These are phyloP conservation scores for Xiphorhynchus elegans DNA, from an alignment of 2,113 vertebrate genomes.

Conservation along the genomic window DNA sequence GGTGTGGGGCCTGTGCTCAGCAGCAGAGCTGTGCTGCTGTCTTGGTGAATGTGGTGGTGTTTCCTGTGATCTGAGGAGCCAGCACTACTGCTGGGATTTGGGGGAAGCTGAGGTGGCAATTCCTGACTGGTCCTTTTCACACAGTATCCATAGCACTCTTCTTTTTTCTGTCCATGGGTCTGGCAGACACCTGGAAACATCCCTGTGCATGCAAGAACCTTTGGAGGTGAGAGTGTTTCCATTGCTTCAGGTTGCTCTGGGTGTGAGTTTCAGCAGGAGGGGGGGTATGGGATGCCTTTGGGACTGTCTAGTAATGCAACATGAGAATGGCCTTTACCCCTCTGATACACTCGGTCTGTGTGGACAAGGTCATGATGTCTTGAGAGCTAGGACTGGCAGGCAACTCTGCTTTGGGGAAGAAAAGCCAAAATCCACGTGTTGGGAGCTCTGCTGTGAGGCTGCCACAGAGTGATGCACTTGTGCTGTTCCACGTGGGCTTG, in stretches of 20 bases:
- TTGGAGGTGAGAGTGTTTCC: not conserved
- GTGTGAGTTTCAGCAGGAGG: not conserved
- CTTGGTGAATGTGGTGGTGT: not conserved
- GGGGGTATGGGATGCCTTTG: not conserved
- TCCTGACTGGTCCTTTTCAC: not conserved
- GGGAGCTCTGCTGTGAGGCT: not conserved
- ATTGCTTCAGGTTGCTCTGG: not conserved
- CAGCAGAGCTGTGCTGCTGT: not conserved
- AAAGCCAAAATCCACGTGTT: not conserved
- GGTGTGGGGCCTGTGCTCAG: not conserved
- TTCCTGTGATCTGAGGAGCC: not conserved
- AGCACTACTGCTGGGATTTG: not conserved
- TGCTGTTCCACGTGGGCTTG: not conserved
- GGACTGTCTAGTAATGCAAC: not conserved
- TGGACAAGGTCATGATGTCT: not conserved
- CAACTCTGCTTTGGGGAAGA: not conserved
- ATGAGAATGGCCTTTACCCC: not conserved
- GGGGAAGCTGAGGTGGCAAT: not conserved
- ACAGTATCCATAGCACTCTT: not conserved
- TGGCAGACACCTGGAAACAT: not conserved
- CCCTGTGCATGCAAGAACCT: not conserved
- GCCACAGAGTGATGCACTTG: rapidly evolving
- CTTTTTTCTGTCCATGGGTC: not conserved
- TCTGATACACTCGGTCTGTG: not conserved
- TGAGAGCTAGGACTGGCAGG: not conserved